These are phyloP conservation scores for Pelagia noctiluca DNA, from an alignment of 30 jellyfish, hydroid and myxozoan species.

Conservation along the genomic window DNA sequence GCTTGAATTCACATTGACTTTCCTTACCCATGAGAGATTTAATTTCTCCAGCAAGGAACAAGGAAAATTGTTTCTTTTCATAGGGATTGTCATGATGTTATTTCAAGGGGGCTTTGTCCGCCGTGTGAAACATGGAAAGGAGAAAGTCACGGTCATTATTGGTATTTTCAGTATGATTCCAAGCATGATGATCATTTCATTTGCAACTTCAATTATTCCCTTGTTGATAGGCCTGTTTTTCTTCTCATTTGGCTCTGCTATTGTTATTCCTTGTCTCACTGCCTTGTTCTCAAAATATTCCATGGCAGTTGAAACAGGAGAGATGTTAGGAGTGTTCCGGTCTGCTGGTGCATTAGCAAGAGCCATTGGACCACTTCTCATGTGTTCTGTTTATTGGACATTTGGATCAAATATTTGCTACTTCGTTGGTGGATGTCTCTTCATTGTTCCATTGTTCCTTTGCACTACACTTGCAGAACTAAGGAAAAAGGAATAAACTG, in stretches of 20 bases:
- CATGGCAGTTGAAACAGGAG: constrained; percentile 80
- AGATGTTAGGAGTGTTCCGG: constrained; percentile 89
- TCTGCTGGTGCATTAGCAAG: constrained; percentile 99
- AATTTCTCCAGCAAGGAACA: constrained; percentile 80
- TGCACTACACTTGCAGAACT: neutral
- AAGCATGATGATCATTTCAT: constrained; percentile 65
- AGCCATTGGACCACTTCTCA: constrained; percentile 91
- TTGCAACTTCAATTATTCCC: constrained; percentile 29
- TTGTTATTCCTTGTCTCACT: constrained; percentile 95
- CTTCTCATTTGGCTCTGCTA: constrained; percentile 89
- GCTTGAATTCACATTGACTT: constrained; percentile 91
- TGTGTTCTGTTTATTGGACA: constrained; percentile 93
- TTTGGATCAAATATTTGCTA: constrained; percentile 89
- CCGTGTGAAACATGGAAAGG: constrained; percentile 71
- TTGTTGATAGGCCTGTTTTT: constrained; percentile 73
- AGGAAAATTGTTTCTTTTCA: constrained; percentile 85
- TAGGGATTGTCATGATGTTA: constrained; percentile 81
- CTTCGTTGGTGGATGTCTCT: constrained; percentile 79
- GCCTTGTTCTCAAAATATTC: constrained; percentile 80
- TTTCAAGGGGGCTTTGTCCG: constrained; percentile 96
- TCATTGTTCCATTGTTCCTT: constrained; percentile 76
- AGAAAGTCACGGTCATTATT: constrained; percentile 55
- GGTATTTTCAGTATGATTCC: constrained; percentile 88
- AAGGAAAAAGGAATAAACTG: neutral
- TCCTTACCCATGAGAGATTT: constrained; percentile 86